Conservation (phyloP, 1,140 invertebrate species). For the Brachionus koreanus region DNA sequence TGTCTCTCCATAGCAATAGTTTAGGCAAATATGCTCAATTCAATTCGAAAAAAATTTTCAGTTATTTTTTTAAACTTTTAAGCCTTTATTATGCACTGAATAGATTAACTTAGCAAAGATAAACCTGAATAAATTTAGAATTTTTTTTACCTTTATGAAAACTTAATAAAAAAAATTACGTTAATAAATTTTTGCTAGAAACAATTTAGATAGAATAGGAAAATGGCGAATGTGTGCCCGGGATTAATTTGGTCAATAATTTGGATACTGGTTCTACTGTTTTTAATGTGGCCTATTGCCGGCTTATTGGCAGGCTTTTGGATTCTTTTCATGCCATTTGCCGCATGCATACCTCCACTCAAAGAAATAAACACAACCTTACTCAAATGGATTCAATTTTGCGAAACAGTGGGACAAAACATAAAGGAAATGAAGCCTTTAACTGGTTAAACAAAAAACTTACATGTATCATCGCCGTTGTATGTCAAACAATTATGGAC, state of each 20-base stretch:
- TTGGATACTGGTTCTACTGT: constrained; percentile 23
- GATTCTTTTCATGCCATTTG: constrained; percentile 11
- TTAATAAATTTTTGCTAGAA: background rate
- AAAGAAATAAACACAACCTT: constrained; percentile 37
- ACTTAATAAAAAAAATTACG: background rate
- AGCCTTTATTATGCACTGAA: background rate
- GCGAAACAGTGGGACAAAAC: constrained; percentile 24
- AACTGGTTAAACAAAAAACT: constrained; percentile 14
- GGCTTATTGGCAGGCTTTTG: constrained; percentile 9
- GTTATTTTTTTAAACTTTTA: background rate
- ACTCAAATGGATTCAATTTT: constrained; percentile 41
- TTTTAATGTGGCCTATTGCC: constrained; percentile 40
- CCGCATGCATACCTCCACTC: background rate
- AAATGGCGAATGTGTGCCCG: constrained; percentile 36
- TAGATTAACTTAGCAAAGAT: background rate
- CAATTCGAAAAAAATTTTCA: background rate
- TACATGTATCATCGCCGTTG: constrained; percentile 38
- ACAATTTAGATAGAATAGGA: background rate
- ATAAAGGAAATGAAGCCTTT: constrained; percentile 36
- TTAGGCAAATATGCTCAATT: background rate
- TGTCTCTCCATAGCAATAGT: background rate
- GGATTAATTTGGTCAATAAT: constrained; percentile 40
- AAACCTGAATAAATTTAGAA: background rate
- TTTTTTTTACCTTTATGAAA: background rate
- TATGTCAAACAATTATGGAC: constrained; percentile 33